phyloP scores from a whole-genome alignment of 2,113 vertebrate genomes.

The Beaufortia kweichowensis region DNA sequence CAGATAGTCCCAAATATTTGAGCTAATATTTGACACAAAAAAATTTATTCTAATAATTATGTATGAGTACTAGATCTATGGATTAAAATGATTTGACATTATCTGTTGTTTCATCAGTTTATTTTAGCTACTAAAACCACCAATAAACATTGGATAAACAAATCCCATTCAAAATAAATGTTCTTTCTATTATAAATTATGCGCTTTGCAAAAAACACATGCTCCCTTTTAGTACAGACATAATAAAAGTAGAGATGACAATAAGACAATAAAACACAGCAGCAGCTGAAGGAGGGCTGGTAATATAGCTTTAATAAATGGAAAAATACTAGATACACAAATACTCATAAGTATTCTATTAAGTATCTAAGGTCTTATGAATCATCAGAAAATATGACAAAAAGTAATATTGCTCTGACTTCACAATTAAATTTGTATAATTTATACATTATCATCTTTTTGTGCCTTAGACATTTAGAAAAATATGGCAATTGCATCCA shows the following conservation, averaged over 20 bases:
- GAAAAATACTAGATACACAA: background rate
- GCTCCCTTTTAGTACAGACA: background rate
- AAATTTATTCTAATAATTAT: too few relatives aligned
- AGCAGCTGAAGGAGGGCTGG: background rate
- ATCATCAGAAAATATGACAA: slow-evolving; percentile 8
- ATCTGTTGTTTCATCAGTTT: slow-evolving; percentile 7
- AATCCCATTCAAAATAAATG: background rate
- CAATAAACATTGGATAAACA: background rate
- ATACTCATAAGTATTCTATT: background rate
- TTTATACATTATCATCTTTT: background rate
- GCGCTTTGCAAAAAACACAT: background rate
- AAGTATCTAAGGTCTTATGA: background rate
- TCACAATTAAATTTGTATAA: background rate
- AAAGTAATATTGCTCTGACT: slow-evolving; percentile 1
- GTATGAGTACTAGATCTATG: background rate
- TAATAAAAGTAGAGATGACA: slow-evolving; percentile 1
- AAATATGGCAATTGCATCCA: background rate
- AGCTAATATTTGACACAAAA: too few relatives aligned
- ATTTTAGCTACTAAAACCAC: slow-evolving; percentile 17
- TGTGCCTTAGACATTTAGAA: slow-evolving; percentile 17
- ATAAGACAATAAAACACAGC: background rate
- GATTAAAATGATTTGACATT: background rate
- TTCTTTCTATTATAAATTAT: slow-evolving; percentile 2
- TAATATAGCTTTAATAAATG: slow-evolving; percentile 4
- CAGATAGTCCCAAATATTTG: too few relatives aligned